Conservation (phyloP, 2,797 vertebrate species). For the Bovichtus diacanthus region DNA sequence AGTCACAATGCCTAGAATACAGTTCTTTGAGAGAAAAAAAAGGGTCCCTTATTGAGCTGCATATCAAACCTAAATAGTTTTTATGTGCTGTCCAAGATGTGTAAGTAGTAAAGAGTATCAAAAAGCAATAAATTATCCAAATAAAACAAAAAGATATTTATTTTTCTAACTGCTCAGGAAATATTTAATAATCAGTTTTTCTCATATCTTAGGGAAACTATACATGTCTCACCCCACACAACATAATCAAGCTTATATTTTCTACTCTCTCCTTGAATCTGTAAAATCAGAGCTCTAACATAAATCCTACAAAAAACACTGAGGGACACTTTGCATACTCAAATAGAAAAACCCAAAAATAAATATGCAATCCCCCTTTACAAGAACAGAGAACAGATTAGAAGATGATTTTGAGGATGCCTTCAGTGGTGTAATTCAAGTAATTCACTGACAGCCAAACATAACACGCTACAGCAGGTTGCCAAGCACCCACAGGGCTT, state of each 20-base stretch:
- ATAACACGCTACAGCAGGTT: not conserved
- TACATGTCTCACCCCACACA: not conserved
- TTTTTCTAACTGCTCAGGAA: not conserved
- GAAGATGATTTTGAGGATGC: slow-evolving; percentile 9
- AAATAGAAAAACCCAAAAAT: slow-evolving; percentile 46
- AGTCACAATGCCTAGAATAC: not conserved
- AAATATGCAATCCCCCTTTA: slow-evolving; percentile 32
- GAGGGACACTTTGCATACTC: not conserved
- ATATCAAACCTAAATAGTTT: not conserved
- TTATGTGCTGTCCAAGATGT: too few species aligned
- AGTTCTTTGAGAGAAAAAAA: not conserved
- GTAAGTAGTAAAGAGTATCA: too few species aligned
- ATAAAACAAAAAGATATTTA: too few species aligned
- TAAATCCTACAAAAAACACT: not conserved
- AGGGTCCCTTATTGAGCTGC: not conserved
- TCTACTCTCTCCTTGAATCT: slow-evolving; percentile 1
- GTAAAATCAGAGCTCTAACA: slow-evolving; percentile 14
- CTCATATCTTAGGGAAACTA: slow-evolving; percentile 1
- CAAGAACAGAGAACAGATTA: slow-evolving; percentile 30
- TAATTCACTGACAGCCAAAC: slow-evolving; percentile 43
- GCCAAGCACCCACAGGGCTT: slow-evolving; percentile 20
- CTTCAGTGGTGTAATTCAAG: slow-evolving; percentile 34
- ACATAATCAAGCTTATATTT: too few species aligned
- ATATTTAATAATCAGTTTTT: not conserved
- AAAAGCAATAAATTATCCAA: too few species aligned